Percentiles rank a stretch among this genome's conserved stretches.
Evolutionary conservation across 2,113 vertebrate genomes (phyloP).

Genomic region (Dissostichus mawsoni): DNA sequence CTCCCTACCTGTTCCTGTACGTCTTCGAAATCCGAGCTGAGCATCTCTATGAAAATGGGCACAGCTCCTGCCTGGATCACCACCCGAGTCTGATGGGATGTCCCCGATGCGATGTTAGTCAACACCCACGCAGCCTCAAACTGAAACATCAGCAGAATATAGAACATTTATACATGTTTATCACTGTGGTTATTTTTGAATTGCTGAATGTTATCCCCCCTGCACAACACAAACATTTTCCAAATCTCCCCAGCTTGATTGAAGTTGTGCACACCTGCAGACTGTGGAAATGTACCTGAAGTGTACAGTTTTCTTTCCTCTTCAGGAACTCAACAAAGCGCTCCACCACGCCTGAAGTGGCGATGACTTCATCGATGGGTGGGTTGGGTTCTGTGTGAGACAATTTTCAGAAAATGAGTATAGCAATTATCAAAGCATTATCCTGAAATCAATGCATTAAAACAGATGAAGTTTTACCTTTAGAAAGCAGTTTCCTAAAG

Average conservation of each 20-base stretch:
- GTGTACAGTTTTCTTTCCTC: conserved; percentile 96
- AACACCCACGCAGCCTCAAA: conserved; percentile 99
- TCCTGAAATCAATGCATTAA: neutral
- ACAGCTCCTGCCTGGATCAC: conserved; percentile 98
- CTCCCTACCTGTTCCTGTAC: conserved; percentile 95
- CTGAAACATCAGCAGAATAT: conserved; percentile 73
- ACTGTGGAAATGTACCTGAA: conserved; percentile 87
- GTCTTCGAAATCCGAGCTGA: conserved; percentile 97
- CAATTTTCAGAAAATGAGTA: neutral
- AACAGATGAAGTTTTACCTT: conserved; percentile 85
- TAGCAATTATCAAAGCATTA: neutral
- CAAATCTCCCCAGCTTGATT: neutral
- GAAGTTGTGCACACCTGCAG: neutral
- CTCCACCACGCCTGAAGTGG: conserved; percentile 93
- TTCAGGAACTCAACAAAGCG: conserved; percentile 98
- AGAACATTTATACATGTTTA: neutral
- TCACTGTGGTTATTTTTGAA: neutral
- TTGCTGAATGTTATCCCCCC: too few relatives aligned
- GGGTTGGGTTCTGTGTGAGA: conserved; percentile 92
- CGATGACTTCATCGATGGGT: conserved; percentile 98
- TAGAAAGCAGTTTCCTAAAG: conserved; percentile 97
- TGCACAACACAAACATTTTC: too few relatives aligned
- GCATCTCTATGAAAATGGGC: conserved; percentile 97
- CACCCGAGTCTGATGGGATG: conserved; percentile 96
- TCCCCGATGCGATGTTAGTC: conserved; percentile 98